Base-by-base conservation (phyloP, 2,888 invertebrate species). In the Heliconius charithonia region DNA sequence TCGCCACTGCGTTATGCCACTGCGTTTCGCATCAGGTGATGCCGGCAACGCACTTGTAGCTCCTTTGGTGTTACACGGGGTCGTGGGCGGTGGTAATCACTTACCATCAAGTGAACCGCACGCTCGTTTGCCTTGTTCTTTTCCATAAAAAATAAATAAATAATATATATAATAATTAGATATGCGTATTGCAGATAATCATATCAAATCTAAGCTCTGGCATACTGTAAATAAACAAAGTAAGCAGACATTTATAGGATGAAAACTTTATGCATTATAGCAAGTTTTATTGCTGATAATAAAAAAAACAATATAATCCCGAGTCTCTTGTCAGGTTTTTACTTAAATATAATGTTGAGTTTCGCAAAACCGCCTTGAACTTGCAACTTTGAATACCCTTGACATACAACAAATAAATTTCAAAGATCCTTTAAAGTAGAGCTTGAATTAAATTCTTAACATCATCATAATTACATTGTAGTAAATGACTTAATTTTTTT, bases 321-420 rank as follows among this genome's bases (percentile, higher is more conserved):
- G 25, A 45, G 25, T 19, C 41, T 3, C 22, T 71, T 22, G 71
- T 32, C 29, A 32, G 29, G 56, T n/a, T 56, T 62, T 74, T 27
- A 74, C 25, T 62, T 37, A 27, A 37, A 27, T 41, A 74, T 41
- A 74, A 41, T 41, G 37, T 29, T 63, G 62, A 62, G 62, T 78
- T 78, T 78, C 73, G 62, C 62, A 69, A 59, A 77, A 19, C 10
- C 65, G 22, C 78, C 75, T 66, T 80, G 79, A 80, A 79, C 79
- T 80, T 76, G 76, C 66, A 70, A 67, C 72, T 63, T 69, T 59
- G 59, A 66, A 71, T 56, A 32, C 29, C 59, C 79, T 75, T 75
- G 75, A 75, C 81, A 79, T 79, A 78, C 74, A 70, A 32, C 19
- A 41, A 37, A 72, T 63, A 71, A 37, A 69, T 45, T 62, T 59